Conservation (phyloP, 35 echinoderm and acorn worm genomes). For the Ophioderma brevispina region DNA sequence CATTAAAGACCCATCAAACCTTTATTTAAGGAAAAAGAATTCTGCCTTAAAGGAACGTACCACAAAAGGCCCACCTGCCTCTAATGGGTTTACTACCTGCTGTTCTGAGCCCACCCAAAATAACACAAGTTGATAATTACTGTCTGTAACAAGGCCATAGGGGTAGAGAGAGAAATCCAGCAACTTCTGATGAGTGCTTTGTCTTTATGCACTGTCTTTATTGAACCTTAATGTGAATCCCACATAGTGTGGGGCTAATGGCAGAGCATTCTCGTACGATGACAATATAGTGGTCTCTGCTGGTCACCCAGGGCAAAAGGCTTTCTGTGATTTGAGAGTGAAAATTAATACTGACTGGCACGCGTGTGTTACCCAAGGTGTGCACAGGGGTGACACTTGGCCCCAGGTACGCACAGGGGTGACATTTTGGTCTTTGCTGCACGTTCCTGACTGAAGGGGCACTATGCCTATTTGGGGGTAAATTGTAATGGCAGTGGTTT, state of each 20-base stretch:
- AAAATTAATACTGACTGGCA: slow-evolving; percentile 1
- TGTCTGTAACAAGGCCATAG: background rate
- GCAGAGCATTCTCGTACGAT: too few species aligned
- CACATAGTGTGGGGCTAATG: too few species aligned
- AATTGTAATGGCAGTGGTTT: too few species aligned
- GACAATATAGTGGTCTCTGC: too few species aligned
- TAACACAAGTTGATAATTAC: background rate
- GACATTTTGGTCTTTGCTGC: background rate
- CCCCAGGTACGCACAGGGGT: background rate
- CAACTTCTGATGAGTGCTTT: too few species aligned
- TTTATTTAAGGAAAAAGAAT: too few species aligned
- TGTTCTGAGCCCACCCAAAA: background rate
- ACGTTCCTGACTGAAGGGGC: background rate
- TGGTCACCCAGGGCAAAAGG: too few species aligned
- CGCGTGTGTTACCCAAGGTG: background rate
- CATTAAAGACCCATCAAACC: too few species aligned
- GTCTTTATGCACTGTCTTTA: too few species aligned
- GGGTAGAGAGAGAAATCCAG: too few species aligned
- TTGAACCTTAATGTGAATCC: too few species aligned
- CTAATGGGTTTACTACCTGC: background rate
- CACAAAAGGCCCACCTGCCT: background rate
- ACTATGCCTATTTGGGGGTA: too few species aligned
- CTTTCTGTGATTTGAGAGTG: background rate
- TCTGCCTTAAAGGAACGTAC: background rate
- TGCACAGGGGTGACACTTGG: background rate